A percentile compares a stretch with the other conserved stretches of the same genome.
Evolutionary conservation across 2,888 invertebrate species (phyloP).

Genomic region (Drosophila quinaria): DNA sequence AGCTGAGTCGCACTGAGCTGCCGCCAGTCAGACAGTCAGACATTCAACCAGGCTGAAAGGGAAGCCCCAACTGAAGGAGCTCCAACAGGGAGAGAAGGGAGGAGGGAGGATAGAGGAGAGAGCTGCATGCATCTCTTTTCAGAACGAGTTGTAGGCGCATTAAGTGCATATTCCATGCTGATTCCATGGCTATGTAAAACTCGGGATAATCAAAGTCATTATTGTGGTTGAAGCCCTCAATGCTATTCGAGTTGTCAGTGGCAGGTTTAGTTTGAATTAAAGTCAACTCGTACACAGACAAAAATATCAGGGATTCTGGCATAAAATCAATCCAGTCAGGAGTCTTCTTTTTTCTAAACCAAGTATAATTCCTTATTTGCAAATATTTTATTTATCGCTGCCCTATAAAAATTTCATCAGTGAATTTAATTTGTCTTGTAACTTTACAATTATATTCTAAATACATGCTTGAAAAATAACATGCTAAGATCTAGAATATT

Average conservation of each 20-base stretch:
- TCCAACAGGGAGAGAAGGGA: not conserved
- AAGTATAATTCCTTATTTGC: no score
- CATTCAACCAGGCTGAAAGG: constrained; percentile 14
- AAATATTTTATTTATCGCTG: no score
- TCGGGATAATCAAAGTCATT: constrained; percentile 59
- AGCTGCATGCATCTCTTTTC: not conserved
- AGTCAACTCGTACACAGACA: constrained; percentile 5
- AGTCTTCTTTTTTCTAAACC: no score
- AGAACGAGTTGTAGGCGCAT: constrained; percentile 25
- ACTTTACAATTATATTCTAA: no score
- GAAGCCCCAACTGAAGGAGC: not conserved
- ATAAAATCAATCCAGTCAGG: no score
- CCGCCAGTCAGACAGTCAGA: constrained; percentile 39
- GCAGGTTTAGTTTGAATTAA: constrained; percentile 30
- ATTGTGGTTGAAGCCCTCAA: constrained; percentile 25
- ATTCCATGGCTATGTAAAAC: constrained; percentile 43
- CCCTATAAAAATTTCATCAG: no score
- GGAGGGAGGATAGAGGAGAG: no score
- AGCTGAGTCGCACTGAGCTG: constrained; percentile 69
- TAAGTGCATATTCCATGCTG: constrained; percentile 28
- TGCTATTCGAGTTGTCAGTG: not conserved
- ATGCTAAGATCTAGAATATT: no score
- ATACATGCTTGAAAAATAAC: no score
- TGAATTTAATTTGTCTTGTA: no score
- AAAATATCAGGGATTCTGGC: no score